A percentile compares a stretch with the other conserved stretches of the same genome.
Evolutionary conservation across 2,888 invertebrate species (phyloP).

Genomic region (Cosmorhoe ocellata): DNA sequence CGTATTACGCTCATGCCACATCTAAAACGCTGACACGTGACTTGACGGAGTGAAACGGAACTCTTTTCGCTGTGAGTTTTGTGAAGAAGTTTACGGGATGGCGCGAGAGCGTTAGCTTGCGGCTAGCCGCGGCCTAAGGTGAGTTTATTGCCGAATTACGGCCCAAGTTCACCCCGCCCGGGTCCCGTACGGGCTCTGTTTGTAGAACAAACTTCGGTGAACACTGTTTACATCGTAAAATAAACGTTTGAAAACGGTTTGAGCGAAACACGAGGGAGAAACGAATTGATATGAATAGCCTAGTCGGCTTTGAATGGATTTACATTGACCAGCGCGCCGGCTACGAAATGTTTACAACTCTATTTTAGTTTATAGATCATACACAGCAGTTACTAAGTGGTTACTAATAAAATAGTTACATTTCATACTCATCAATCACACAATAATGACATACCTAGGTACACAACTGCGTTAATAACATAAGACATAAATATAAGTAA

Average conservation of each 20-base stretch:
- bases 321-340: slow-evolving; percentile 29
- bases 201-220: slow-evolving; percentile 69
- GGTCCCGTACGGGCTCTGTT: slow-evolving; percentile 61
- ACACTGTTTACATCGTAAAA: slow-evolving; percentile 48
- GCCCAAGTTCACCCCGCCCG: slow-evolving; percentile 60
- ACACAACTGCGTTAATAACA: too few species aligned
- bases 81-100: slow-evolving; percentile 77
- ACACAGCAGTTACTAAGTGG: not conserved
- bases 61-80: slow-evolving; percentile 72
- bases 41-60: slow-evolving; percentile 73
- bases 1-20: slow-evolving; percentile 76
- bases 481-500: too few species aligned
- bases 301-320: slow-evolving; percentile 34
- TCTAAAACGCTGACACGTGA: slow-evolving; percentile 79
- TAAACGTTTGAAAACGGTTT: slow-evolving; percentile 48
- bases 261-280: slow-evolving; percentile 36
- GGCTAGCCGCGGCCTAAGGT: slow-evolving; percentile 78
- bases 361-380: slow-evolving; percentile 4
- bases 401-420: too few species aligned
- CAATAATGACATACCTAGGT: too few species aligned
- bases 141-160: slow-evolving; percentile 80
- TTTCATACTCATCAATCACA: too few species aligned
- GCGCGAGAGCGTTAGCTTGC: slow-evolving; percentile 73
- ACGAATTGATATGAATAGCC: slow-evolving; percentile 47
- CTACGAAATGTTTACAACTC: slow-evolving; percentile 8